Conservation (phyloP, 2,113 vertebrate genomes). For the Microtus pennsylvanicus region DNA sequence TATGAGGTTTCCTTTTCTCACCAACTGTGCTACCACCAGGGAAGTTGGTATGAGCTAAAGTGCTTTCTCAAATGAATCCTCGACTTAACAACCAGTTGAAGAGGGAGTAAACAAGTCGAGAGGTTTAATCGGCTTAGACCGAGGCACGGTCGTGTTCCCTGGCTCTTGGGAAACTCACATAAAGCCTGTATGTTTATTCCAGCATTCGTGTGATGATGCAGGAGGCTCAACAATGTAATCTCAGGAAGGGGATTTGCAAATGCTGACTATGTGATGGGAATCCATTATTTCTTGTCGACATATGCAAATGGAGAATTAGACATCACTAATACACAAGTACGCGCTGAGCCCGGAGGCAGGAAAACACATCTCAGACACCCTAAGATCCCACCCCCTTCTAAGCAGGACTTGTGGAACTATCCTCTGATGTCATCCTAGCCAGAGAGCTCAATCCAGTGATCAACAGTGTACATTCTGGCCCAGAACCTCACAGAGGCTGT, state of each 20-base stretch:
- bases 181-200: constrained; percentile 63
- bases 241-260: constrained; percentile 43
- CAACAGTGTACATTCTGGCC: background rate
- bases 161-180: constrained; percentile 25
- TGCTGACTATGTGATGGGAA: constrained; percentile 18
- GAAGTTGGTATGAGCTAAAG: background rate
- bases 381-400: background rate
- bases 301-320: background rate
- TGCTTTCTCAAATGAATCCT: background rate
- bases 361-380: background rate
- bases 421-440: background rate
- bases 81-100: background rate
- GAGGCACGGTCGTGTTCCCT: constrained; percentile 14
- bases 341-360: background rate
- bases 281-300: constrained; percentile 24
- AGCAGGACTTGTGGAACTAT: background rate
- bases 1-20: background rate
- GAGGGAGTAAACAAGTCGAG: constrained; percentile 31
- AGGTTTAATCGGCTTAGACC: constrained; percentile 38
- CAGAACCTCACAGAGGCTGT: background rate
- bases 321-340: background rate
- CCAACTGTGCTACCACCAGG: background rate
- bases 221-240: constrained; percentile 38
- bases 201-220: constrained; percentile 44
- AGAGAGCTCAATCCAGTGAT: background rate